Evolutionary conservation across 2,888 invertebrate species (phyloP).

Genomic region (Morinoia aosen): DNA sequence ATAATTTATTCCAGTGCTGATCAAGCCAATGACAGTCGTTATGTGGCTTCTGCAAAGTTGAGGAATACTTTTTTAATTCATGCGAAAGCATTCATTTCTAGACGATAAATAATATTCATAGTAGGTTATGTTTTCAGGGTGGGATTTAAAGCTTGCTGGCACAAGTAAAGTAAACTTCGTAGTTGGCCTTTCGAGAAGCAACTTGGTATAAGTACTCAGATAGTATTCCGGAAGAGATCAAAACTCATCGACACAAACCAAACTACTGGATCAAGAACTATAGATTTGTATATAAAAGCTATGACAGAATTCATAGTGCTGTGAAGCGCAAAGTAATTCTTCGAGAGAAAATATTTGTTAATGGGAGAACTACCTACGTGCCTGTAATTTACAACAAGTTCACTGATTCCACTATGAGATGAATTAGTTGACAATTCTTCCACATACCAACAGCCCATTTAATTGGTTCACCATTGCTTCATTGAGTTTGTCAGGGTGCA

Average conservation of each 20-base stretch:
- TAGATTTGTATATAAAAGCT: background rate
- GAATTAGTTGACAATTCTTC: background rate
- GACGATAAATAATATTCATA: background rate
- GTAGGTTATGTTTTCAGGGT: background rate
- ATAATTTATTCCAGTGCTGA: too few relatives aligned
- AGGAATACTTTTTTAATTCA: background rate
- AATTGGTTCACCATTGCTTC: background rate
- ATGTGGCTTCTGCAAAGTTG: background rate
- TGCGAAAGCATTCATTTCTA: background rate
- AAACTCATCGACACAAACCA: too few relatives aligned
- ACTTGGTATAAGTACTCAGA: too few relatives aligned
- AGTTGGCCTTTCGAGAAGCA: too few relatives aligned
- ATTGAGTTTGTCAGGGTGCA: too few relatives aligned
- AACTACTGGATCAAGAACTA: too few relatives aligned
- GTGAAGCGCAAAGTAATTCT: background rate
- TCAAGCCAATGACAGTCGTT: too few relatives aligned
- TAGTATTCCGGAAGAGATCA: too few relatives aligned
- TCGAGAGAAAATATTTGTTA: background rate
- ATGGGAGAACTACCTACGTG: background rate
- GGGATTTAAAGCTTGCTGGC: background rate
- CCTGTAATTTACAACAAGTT: background rate
- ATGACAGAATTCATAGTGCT: background rate
- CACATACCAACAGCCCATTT: background rate
- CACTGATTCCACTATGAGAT: background rate
- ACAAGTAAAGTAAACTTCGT: too few relatives aligned